Evolutionary conservation across 1,140 invertebrate species (phyloP).

Genomic region (Monomorium pharaonis): DNA sequence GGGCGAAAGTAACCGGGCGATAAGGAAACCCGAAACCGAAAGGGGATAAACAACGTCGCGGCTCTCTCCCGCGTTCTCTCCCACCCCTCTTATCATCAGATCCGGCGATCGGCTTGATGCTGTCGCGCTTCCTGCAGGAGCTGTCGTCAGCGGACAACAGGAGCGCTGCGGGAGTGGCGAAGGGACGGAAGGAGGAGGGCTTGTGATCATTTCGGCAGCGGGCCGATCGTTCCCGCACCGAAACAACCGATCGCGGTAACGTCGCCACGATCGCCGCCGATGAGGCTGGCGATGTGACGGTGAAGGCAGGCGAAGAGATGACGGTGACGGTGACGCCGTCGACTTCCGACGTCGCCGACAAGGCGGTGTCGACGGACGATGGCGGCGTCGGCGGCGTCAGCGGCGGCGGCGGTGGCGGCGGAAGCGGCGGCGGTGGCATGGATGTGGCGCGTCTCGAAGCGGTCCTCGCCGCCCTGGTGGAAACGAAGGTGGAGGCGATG

Average conservation of each 20-base stretch:
- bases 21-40: background rate
- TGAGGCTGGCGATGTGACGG: conserved; percentile 56
- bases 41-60: background rate
- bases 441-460: conserved; percentile 88
- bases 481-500: conserved; percentile 87
- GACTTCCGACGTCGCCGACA: conserved; percentile 87
- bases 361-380: conserved; percentile 90
- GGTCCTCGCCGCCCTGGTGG: conserved; percentile 88
- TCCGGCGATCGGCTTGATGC: conserved; percentile 48
- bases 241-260: conserved; percentile 5
- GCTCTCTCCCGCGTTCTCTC: background rate
- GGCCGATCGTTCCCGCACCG: conserved; percentile 54
- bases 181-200: background rate
- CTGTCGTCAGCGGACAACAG: conserved; percentile 55
- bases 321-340: conserved; percentile 81
- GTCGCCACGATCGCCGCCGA: conserved; percentile 42
- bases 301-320: conserved; percentile 72
- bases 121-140: conserved; percentile 64
- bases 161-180: conserved; percentile 22
- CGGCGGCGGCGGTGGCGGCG: conserved; percentile 85
- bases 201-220: conserved; percentile 66
- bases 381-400: conserved; percentile 73
- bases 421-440: conserved; percentile 74
- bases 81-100: background rate
- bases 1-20: conserved; percentile 6